phyloP scores from a whole-genome alignment of 2,797 vertebrate genomes.

The Tangara arthus region DNA sequence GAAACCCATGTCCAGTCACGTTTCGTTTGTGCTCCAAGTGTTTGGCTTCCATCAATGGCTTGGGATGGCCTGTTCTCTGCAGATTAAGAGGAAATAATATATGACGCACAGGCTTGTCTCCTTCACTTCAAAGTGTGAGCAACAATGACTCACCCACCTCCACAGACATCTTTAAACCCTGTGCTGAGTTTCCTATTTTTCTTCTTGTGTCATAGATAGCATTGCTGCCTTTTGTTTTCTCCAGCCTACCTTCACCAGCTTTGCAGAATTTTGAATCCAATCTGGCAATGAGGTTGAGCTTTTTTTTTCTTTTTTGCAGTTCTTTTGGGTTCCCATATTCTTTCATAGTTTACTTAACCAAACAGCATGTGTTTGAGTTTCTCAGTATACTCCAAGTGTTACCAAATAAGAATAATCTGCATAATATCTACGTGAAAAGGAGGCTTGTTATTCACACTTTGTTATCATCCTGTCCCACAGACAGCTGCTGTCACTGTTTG shows the following conservation, averaged over 20 bases:
- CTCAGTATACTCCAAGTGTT: conserved; percentile 34
- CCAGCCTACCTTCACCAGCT: conserved; percentile 26
- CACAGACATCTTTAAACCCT: conserved; percentile 57
- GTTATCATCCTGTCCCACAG: conserved; percentile 56
- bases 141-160: conserved; percentile 70
- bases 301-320: neutral
- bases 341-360: conserved; percentile 36
- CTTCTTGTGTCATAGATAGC: conserved; percentile 46
- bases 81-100: conserved; percentile 56
- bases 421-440: conserved; percentile 41
- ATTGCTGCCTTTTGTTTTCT: conserved; percentile 59
- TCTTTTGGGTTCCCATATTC: conserved; percentile 21
- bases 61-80: conserved; percentile 44
- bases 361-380: conserved; percentile 52
- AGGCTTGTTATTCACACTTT: conserved; percentile 55
- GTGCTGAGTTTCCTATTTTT: conserved; percentile 51
- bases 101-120: conserved; percentile 47
- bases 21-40: conserved; percentile 18
- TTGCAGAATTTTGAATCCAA: conserved; percentile 50
- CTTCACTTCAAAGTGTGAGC: conserved; percentile 61
- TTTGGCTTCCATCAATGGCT: conserved; percentile 37
- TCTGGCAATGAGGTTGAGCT: conserved; percentile 24
- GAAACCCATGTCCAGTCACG: conserved; percentile 55
- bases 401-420: conserved; percentile 61
- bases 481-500: conserved; percentile 59